These are phyloP conservation scores for Blomia tropicalis DNA, from an alignment of 2,888 invertebrate genomes.

Conservation along the genomic window DNA sequence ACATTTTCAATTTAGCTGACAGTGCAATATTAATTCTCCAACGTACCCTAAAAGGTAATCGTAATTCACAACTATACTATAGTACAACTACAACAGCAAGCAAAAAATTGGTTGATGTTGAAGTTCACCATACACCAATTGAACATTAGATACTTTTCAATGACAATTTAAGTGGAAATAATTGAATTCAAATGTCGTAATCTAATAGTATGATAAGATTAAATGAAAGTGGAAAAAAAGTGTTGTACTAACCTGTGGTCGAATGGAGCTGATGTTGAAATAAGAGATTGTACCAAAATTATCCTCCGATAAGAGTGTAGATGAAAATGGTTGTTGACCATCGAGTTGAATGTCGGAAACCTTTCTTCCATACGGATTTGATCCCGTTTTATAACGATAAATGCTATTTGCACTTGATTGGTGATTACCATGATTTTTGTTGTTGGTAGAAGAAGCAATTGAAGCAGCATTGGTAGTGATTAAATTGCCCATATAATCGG, in stretches of 20 bases:
- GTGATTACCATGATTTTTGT: too few species aligned
- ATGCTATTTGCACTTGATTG: background rate
- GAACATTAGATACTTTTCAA: too few species aligned
- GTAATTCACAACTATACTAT: too few species aligned
- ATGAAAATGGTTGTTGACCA: background rate
- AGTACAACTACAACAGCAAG: too few species aligned
- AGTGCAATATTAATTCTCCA: too few species aligned
- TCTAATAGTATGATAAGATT: too few species aligned
- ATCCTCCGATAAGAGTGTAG: background rate
- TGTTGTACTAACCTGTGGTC: constrained; percentile 19
- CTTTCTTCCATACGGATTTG: background rate
- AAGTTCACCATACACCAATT: too few species aligned
- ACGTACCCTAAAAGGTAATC: too few species aligned
- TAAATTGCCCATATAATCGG: background rate
- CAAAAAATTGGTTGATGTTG: too few species aligned
- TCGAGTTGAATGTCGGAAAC: background rate
- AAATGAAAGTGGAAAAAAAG: background rate
- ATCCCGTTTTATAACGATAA: constrained; percentile 2
- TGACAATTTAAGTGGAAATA: too few species aligned
- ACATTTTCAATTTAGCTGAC: background rate
- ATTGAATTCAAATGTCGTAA: too few species aligned
- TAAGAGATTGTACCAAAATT: constrained; percentile 18
- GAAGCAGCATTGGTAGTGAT: background rate
- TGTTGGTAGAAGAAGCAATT: too few species aligned
- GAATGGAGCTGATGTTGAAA: constrained; percentile 24